Conservation (phyloP, 2,888 invertebrate species). For the Gortyna flavago region DNA sequence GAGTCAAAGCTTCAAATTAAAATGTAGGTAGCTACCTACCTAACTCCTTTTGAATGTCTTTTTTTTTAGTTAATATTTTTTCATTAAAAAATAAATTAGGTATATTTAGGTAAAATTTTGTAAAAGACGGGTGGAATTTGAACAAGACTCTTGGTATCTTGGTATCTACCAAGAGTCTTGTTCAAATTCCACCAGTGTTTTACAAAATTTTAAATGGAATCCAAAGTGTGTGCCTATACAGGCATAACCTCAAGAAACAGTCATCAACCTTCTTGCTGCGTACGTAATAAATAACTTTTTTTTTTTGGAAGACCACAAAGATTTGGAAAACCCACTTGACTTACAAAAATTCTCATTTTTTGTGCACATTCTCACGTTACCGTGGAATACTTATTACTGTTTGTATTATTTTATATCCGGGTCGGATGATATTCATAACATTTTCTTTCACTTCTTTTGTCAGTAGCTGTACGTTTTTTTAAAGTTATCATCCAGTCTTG, state of each 20-base stretch:
- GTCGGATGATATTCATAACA: slow-evolving; percentile 11
- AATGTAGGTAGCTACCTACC: no score
- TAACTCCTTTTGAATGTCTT: no score
- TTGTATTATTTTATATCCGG: slow-evolving; percentile 46
- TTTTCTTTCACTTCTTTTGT: slow-evolving; percentile 46
- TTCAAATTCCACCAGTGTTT: background rate
- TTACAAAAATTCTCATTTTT: slow-evolving; percentile 38
- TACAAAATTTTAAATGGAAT: slow-evolving; percentile 8
- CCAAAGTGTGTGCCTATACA: background rate
- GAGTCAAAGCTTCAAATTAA: background rate
- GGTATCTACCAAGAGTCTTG: background rate
- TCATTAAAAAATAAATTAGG: no score
- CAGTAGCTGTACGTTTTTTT: background rate
- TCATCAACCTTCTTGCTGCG: slow-evolving; percentile 7
- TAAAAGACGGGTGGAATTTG: background rate
- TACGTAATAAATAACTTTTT: slow-evolving; percentile 43
- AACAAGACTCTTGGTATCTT: background rate
- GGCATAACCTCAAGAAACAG: background rate
- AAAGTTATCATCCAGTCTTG: background rate
- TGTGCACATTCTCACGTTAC: slow-evolving; percentile 46
- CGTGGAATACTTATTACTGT: slow-evolving; percentile 37
- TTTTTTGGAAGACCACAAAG: slow-evolving; percentile 22
- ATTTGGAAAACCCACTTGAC: slow-evolving; percentile 40
- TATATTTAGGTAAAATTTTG: background rate
- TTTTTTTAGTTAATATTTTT: background rate